phyloP scores from a whole-genome alignment of 1,140 invertebrate species.

The Daktulosphaira vitifoliae region DNA sequence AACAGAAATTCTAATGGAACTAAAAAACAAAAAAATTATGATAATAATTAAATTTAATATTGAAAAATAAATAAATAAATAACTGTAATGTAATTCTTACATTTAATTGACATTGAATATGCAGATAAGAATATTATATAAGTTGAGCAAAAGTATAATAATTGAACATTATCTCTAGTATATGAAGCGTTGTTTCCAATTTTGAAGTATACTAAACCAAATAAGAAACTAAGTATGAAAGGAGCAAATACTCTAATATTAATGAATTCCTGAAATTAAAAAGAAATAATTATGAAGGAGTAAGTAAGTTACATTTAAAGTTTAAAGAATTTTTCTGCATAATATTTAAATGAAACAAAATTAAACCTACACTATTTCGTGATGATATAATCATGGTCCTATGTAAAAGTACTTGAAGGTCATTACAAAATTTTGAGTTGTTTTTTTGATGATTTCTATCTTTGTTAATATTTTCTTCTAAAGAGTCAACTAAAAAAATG shows the following conservation, averaged over 20 bases:
- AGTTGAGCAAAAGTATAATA: conserved; percentile 16
- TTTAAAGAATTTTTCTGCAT: no score
- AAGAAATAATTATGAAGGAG: not conserved
- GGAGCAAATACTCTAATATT: conserved; percentile 6
- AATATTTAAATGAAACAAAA: no score
- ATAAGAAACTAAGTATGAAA: not conserved
- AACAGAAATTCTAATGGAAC: conserved; percentile 80
- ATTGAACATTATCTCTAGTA: conserved; percentile 17
- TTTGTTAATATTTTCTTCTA: no score
- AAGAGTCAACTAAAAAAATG: no score
- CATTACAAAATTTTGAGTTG: not conserved
- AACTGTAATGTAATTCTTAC: not conserved
- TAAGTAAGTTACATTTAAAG: not conserved
- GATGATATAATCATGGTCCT: conserved; percentile 15
- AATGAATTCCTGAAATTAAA: conserved; percentile 15
- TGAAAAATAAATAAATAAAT: not conserved
- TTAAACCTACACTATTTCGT: conserved; percentile 28
- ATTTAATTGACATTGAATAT: conserved; percentile 27
- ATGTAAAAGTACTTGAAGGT: conserved; percentile 18
- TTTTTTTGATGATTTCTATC: not conserved
- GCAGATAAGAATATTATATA: conserved; percentile 8
- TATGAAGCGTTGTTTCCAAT: conserved; percentile 7
- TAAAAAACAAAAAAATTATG: conserved; percentile 45
- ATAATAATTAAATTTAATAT: not conserved
- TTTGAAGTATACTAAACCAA: conserved; percentile 18